These are phyloP conservation scores for Hypomesus transpacificus DNA, from an alignment of 2,113 vertebrate species.

Conservation along the genomic window DNA sequence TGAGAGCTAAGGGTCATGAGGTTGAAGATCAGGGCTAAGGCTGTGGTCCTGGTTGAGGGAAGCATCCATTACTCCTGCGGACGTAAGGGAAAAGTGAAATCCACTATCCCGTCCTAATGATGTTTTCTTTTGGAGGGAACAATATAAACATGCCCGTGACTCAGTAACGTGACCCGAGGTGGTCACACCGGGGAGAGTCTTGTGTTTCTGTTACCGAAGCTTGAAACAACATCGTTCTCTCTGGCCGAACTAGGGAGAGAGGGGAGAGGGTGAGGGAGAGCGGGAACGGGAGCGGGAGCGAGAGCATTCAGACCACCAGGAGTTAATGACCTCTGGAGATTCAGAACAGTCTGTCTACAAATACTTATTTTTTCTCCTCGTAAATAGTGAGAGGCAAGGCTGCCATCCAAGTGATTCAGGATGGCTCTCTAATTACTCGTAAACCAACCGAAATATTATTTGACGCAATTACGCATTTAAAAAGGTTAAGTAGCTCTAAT, in stretches of 20 bases:
- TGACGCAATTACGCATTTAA: not conserved
- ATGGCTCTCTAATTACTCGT: not conserved
- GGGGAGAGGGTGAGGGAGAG: slow-evolving; percentile 21
- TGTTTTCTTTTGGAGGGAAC: slow-evolving; percentile 68
- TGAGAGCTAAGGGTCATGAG: slow-evolving; percentile 34
- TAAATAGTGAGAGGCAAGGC: not conserved
- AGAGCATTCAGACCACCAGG: slow-evolving; percentile 1
- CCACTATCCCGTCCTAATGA: slow-evolving; percentile 65
- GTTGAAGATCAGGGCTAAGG: slow-evolving; percentile 70
- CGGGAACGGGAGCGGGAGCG: not conserved
- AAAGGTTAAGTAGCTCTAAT: not conserved
- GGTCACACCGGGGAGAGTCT: slow-evolving; percentile 66
- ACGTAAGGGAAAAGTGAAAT: slow-evolving; percentile 67
- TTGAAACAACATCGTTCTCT: slow-evolving; percentile 59
- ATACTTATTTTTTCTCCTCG: slow-evolving; percentile 1
- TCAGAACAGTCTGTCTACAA: not conserved
- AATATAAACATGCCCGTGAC: slow-evolving; percentile 70
- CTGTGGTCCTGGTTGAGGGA: slow-evolving; percentile 36
- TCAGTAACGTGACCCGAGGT: slow-evolving; percentile 66
- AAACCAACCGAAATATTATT: slow-evolving; percentile 23
- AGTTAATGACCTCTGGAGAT: slow-evolving; percentile 20
- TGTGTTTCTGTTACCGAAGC: slow-evolving; percentile 60
- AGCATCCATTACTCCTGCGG: slow-evolving; percentile 47
- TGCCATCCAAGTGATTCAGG: not conserved
- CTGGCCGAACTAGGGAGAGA: slow-evolving; percentile 17